A percentile compares a stretch with the other conserved stretches of the same genome.
Evolutionary conservation across 2,888 invertebrate species (phyloP).

Genomic region (Diaphora mendica): DNA sequence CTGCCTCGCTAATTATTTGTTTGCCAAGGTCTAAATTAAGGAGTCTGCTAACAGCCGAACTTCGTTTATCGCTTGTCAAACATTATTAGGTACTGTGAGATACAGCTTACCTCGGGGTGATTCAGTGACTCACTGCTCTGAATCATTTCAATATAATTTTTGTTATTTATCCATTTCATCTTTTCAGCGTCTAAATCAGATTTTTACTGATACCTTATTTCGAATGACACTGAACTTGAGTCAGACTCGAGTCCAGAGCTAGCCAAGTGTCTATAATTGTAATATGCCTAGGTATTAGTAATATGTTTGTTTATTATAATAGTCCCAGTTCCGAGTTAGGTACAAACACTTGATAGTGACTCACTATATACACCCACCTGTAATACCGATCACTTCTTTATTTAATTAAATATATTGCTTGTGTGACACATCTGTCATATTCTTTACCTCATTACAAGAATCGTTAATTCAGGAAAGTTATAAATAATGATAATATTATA

Average conservation of each 20-base stretch:
- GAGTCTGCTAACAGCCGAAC: constrained; percentile 52
- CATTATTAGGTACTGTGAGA: constrained; percentile 38
- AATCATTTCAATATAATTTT: constrained; percentile 56
- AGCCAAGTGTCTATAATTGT: constrained; percentile 16
- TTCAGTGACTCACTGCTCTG: constrained; percentile 54
- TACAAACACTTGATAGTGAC: background rate
- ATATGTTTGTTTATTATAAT: constrained; percentile 24
- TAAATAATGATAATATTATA: background rate
- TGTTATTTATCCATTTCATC: constrained; percentile 59
- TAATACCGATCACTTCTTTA: background rate
- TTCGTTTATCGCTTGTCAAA: constrained; percentile 65
- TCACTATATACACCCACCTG: constrained; percentile 2
- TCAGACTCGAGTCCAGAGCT: constrained; percentile 44
- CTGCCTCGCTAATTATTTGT: constrained; percentile 70
- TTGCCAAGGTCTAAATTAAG: constrained; percentile 64
- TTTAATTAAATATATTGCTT: background rate
- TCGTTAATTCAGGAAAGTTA: background rate
- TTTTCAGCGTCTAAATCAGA: constrained; percentile 57
- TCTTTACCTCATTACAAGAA: background rate
- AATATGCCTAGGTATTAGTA: constrained; percentile 14
- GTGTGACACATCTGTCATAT: background rate
- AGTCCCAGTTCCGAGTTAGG: background rate
- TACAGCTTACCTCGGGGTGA: constrained; percentile 38
- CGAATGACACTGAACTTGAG: constrained; percentile 33
- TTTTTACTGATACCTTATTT: constrained; percentile 26